Evolutionary conservation across 2,888 invertebrate species (phyloP), one percentile per base, ranked within the genome.

Genomic region (Campoplex capitator): DNA sequence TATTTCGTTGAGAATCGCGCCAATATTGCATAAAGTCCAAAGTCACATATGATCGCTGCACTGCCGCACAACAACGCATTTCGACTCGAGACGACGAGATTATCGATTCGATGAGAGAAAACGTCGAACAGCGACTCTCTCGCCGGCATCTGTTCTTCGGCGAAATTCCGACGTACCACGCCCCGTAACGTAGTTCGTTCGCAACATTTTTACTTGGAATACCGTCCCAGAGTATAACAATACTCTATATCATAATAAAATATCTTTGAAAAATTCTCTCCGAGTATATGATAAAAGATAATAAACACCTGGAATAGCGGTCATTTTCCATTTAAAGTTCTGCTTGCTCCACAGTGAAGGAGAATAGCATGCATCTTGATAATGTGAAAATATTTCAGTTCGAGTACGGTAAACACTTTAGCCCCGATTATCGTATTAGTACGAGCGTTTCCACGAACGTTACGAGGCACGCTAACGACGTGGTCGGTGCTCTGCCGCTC

Each of bases 91-190:
- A 16, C 13, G 32, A 38, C 92, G 92, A 23, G 23, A 93, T 93
- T 92, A 93, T 92, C 91, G 91, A 91, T 84, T 87, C 86, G 90
- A 87, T 89, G 89, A 54, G 74, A 77, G 75, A 38, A 78, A 87
- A 87, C 74, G 81, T 70, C 77, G 81, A 74, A 67, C 70, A 80
- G 48, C 16, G 18, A 58, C 77, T 23, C 23, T 23, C 6, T 73
- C 67, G 23, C 32, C 32, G 54, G 35, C 8, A 70, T 58, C 67
- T 65, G 83, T 84, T 68, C 65, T 67, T n/a, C 54, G n/a, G 28
- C 70, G 16, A 62, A 13, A 70, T 54, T 65, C 18, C 67, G 73
- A 77, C 74, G 70, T 56, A 83, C 82, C 65, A 68, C 79, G 45
- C 86, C 87, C 88, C 86, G 89, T 76, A n/a, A 56, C 48, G 38